Evolutionary conservation across 2,797 vertebrate genomes (phyloP).

Genomic region (Ibycter americanus): DNA sequence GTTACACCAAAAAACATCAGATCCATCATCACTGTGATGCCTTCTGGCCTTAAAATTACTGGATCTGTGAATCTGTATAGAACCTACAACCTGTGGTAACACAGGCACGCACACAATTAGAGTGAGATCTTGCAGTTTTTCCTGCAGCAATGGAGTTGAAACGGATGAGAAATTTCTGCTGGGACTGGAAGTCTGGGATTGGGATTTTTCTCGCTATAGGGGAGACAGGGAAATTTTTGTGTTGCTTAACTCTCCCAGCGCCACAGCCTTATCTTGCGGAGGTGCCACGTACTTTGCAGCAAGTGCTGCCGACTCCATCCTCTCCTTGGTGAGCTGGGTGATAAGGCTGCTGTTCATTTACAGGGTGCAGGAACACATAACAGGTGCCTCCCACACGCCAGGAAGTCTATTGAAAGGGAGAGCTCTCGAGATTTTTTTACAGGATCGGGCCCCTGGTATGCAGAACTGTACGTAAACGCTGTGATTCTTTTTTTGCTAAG

Average conservation of each 20-base stretch:
- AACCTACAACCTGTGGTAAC: not conserved
- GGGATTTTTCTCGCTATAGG: not conserved
- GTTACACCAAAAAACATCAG: not conserved
- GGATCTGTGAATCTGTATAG: not conserved
- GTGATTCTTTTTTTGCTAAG: not conserved
- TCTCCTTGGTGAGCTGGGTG: not conserved
- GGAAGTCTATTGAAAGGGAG: not conserved
- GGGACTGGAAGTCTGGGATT: not conserved
- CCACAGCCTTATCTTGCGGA: not conserved
- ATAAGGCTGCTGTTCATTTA: not conserved
- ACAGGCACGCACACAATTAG: not conserved
- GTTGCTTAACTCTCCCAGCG: not conserved
- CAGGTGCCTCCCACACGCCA: not conserved
- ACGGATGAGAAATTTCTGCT: not conserved
- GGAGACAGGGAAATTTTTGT: not conserved
- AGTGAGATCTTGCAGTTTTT: not conserved
- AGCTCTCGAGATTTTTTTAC: not conserved
- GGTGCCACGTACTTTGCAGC: not conserved
- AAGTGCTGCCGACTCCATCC: not conserved
- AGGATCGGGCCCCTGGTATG: not conserved
- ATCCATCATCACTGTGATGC: fast-evolving
- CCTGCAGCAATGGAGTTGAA: not conserved
- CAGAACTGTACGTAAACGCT: not conserved
- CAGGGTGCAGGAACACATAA: not conserved
- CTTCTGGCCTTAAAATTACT: not conserved